These are phyloP conservation scores for Pogoniulus pusillus DNA, from an alignment of 2,797 vertebrate genomes.

Conservation along the genomic window DNA sequence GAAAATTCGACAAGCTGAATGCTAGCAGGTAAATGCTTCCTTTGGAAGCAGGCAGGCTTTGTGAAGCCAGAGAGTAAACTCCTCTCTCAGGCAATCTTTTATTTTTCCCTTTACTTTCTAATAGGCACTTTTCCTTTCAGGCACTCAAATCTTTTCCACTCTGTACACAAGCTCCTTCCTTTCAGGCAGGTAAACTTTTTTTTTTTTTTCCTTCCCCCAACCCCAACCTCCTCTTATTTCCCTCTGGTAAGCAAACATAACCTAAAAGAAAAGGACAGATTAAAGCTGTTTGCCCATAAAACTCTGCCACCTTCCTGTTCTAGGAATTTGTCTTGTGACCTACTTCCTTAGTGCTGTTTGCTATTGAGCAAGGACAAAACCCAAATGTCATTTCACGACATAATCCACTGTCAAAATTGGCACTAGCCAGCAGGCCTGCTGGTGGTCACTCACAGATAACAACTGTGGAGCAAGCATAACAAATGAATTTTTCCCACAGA, in stretches of 20 bases:
- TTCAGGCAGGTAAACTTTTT: slow-evolving; percentile 30
- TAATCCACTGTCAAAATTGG: slow-evolving; percentile 64
- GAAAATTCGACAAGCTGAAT: background rate
- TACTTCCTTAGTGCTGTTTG: slow-evolving; percentile 40
- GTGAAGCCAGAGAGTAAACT: slow-evolving; percentile 34
- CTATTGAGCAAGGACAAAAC: slow-evolving; percentile 57
- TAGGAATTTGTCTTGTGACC: slow-evolving; percentile 32
- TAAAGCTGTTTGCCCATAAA: slow-evolving; percentile 42
- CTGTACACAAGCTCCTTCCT: slow-evolving; percentile 20
- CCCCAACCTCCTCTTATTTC: background rate
- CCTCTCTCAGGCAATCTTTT: background rate
- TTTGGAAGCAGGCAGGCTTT: slow-evolving; percentile 2
- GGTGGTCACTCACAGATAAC: slow-evolving; percentile 60
- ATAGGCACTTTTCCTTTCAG: slow-evolving; percentile 29
- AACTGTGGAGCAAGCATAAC: slow-evolving; percentile 34
- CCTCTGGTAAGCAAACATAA: slow-evolving; percentile 33
- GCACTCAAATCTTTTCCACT: slow-evolving; percentile 28
- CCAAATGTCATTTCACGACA: slow-evolving; percentile 34
- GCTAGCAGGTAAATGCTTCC: slow-evolving; percentile 22
- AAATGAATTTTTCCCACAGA: slow-evolving; percentile 46
- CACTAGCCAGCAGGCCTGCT: slow-evolving; percentile 67
- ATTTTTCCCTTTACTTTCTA: slow-evolving; percentile 34
- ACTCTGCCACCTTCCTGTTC: background rate
- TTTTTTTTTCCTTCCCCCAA: background rate
- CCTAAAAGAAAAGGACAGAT: slow-evolving; percentile 39